Conservation (phyloP, 2,113 vertebrate species). For the Oncorhynchus kisutch region DNA sequence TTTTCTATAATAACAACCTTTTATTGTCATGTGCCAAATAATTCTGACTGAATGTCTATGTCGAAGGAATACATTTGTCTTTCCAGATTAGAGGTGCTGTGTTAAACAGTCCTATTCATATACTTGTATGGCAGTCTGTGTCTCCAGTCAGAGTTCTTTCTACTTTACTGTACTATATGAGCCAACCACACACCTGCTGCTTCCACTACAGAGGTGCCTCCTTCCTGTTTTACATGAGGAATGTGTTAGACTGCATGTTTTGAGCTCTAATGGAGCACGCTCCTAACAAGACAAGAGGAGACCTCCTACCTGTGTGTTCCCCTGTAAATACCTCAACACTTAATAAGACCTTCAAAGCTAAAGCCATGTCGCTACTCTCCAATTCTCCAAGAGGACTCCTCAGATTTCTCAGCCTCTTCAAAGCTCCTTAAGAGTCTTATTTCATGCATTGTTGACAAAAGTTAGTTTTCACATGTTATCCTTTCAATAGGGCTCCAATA, state of each 20-base stretch:
- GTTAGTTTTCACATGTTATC: conserved; percentile 29
- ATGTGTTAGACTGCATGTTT: background rate
- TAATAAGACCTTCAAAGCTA: conserved; percentile 26
- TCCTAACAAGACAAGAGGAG: conserved; percentile 19
- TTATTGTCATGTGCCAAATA: too few species aligned
- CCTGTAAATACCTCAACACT: conserved; percentile 25
- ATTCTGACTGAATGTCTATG: too few species aligned
- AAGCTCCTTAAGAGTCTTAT: conserved; percentile 29
- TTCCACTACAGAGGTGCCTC: background rate
- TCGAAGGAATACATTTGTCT: too few species aligned
- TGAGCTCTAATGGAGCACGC: conserved; percentile 20
- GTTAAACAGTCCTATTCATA: too few species aligned
- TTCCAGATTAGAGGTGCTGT: too few species aligned
- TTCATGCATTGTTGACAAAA: conserved; percentile 46
- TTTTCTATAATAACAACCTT: too few species aligned
- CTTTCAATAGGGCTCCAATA: conserved; percentile 32
- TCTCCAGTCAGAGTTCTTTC: too few species aligned
- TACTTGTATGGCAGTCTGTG: too few species aligned
- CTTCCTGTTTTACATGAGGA: conserved; percentile 22
- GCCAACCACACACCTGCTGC: conserved; percentile 9
- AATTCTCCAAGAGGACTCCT: background rate
- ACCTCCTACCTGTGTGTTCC: background rate
- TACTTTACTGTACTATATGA: background rate
- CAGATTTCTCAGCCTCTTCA: background rate
- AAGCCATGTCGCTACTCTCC: background rate